Base-by-base conservation (phyloP, 2,888 invertebrate species). In the Drosophila macrospina region DNA sequence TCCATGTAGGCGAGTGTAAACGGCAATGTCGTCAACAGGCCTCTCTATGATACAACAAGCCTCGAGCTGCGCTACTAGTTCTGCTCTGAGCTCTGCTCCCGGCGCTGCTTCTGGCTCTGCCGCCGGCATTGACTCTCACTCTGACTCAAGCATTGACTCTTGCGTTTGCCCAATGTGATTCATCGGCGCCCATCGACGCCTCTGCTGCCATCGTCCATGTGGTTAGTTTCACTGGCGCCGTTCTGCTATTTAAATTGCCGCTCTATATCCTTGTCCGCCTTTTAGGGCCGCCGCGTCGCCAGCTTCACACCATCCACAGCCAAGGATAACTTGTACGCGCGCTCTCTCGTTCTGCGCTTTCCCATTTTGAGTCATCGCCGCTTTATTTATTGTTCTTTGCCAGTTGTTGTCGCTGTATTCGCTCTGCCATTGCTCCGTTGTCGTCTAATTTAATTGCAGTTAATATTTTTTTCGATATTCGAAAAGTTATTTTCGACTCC, bases 161-260 rank as follows among this genome's bases (percentile, higher is more conserved):
- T 11, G 28, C 57, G 51, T 69, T 62, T 54, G 60, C 62, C 45
- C 59, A 61, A 66, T 68, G 79, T 84, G 84, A 84, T 81, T 86
- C 86, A 86, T 86, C 86, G 74, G 64, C 48, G 56, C 50, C 63
- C 86, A 86, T 86, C 86, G 74, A 66, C 48, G 56, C 50, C 63
- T 41, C 55, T 47, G 51, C 59, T 32, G 55, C 30, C 56, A 57
- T 39, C 45, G 54, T 71, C 60, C 77, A 80, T 80, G 83, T 68
- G 83, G 81, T 83, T 76, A 73, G 80, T 83, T 83, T 68, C 63
- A 77, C 80, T 90, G 90, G 90, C 90, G 90, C 90, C 90, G 83
- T 81, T 81, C 74, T 78, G 82, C 71, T 80, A 76, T 88, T 88
- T 76, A 77, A 86, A 80, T 83, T 80, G 81, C 83, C 77, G 77